phyloP scores from a whole-genome alignment of 2,888 invertebrate genomes.

The Polia nebulosa region DNA sequence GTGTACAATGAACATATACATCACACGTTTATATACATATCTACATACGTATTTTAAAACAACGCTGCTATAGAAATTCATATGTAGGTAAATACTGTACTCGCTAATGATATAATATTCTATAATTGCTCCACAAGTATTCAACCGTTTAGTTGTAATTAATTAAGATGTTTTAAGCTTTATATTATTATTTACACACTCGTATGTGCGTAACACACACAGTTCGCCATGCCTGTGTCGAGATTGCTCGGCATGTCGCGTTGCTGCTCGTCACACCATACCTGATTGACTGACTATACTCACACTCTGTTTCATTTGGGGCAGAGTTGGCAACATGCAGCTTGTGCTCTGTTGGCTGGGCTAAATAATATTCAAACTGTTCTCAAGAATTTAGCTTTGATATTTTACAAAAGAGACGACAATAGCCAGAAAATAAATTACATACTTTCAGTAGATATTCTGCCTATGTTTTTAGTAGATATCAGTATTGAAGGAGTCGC shows the following conservation, averaged over 20 bases:
- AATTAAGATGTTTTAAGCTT: conserved; percentile 35
- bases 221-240: background rate
- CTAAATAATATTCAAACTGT: conserved; percentile 8
- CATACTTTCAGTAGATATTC: background rate
- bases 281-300: conserved; percentile 20
- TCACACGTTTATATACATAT: conserved; percentile 9
- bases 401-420: background rate
- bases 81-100: background rate
- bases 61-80: conserved; percentile 22
- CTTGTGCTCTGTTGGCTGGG: background rate
- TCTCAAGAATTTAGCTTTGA: background rate
- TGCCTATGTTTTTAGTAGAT: conserved; percentile 7
- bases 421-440: conserved; percentile 10
- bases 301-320: background rate
- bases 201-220: background rate
- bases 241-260: conserved; percentile 7
- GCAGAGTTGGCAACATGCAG: background rate
- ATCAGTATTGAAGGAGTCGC: conserved; percentile 50
- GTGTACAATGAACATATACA: conserved; percentile 10
- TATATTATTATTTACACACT: conserved; percentile 24
- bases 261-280: conserved; percentile 28
- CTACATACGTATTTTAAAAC: conserved; percentile 27
- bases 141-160: conserved; percentile 40
- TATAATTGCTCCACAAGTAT: conserved; percentile 47
- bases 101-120: conserved; percentile 46